Conservation (phyloP, 2,797 vertebrate genomes). For the Micropoecilia bifurca region DNA sequence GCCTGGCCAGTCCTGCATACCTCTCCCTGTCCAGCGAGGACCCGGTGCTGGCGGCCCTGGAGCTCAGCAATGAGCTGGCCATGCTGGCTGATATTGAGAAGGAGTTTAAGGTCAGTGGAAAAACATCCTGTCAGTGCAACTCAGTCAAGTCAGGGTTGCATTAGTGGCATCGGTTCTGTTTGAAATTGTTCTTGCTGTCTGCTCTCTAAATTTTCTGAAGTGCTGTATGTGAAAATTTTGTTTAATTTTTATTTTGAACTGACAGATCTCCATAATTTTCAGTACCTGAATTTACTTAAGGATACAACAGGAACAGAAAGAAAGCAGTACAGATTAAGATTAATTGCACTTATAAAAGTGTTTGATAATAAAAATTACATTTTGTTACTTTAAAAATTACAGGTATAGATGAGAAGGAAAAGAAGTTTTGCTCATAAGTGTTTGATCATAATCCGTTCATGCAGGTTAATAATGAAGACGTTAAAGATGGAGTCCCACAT, state of each 20-base stretch:
- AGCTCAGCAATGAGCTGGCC: conserved; percentile 96
- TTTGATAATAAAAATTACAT: background rate
- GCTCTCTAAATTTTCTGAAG: background rate
- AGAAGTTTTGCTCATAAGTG: background rate
- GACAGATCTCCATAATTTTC: background rate
- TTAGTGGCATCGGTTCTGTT: background rate
- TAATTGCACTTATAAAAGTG: background rate
- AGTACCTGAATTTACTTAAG: background rate
- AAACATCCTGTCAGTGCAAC: background rate
- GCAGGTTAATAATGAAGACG: background rate
- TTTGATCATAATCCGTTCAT: background rate
- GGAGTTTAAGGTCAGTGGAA: conserved; percentile 90
- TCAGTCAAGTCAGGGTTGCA: background rate
- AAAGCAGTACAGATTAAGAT: background rate
- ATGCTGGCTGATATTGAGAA: conserved; percentile 97
- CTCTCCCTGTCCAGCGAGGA: conserved; percentile 96
- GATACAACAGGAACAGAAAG: background rate
- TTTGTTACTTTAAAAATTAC: background rate
- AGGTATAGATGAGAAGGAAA: background rate
- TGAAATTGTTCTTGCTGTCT: background rate
- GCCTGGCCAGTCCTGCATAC: conserved; percentile 96
- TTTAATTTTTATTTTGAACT: background rate
- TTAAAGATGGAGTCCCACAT: background rate
- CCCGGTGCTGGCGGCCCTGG: conserved; percentile 94
- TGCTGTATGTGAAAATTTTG: background rate